Evolutionary conservation across 2,113 vertebrate species (phyloP), one percentile per base, ranked within the genome.

Genomic region (Xenus cinereus): DNA sequence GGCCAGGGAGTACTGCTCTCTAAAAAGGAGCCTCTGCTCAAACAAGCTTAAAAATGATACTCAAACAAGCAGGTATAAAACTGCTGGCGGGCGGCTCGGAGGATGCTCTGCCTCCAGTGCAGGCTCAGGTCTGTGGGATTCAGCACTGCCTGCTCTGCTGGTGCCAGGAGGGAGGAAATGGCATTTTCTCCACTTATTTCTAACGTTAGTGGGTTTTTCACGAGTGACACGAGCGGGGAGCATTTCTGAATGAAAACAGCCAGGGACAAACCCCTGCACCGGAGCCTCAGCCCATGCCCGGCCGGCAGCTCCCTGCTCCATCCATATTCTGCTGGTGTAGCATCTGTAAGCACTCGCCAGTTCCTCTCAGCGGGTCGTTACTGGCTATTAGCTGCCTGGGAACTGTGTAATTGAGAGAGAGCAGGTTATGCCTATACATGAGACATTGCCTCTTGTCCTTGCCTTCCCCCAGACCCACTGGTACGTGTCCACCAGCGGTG

Each of bases 131-230:
- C 67, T 18, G n/a, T 0, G 16, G 86, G 41, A 27, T 32, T 39
- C 7, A 1, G 32, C 2, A 3, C 20, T 23, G 18, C 21, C 0
- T 0, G 75, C 50, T n/a, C 41, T 41, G 68, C 50, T 0, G 2
- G n/a, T 0, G 1, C 24, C 4, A 4, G 30, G 10, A 53, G 26
- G 14, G 37, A 30, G 68, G 12, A 21, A 9, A 46, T 2, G 4
- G 11, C 12, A 5, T 46, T 7, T 9, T 5, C 20, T 16, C 1
- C 2, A 3, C 1, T 2, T 28, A 2, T 68, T 88, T 68, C 56
- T 37, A 1, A 6, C 1, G 0, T 15, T 48, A 27, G 10, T 18
- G 32, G 14, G 3, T 16, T 54, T 57, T 77, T 50, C n/a, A 2
- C 7, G 39, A 51, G 23, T 26, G 50, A n/a, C 50, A 62, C 14